Percentiles rank a stretch among this genome's conserved stretches.
Conservation (phyloP, 2,797 vertebrate genomes). For the Clarias pachynema region DNA sequence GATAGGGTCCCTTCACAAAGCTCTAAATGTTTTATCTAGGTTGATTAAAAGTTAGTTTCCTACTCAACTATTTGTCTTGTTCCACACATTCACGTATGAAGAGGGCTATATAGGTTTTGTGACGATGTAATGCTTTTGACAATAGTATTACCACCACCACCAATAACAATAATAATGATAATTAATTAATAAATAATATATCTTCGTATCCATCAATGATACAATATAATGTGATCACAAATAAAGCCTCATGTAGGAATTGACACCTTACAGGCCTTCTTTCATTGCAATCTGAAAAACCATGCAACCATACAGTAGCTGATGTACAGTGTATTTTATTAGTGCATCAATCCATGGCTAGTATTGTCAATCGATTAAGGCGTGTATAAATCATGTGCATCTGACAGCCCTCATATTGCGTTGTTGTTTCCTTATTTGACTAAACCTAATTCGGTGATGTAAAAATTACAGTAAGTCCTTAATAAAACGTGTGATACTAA, state of each 20-base stretch:
- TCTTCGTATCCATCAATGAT: background rate
- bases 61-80: background rate
- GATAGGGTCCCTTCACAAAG: conserved; percentile 52
- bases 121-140: background rate
- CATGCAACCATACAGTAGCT: background rate
- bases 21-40: conserved; percentile 50
- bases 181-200: background rate
- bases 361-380: background rate
- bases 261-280: background rate
- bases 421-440: background rate
- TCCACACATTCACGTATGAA: background rate
- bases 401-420: background rate
- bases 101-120: background rate
- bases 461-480: background rate
- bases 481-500: conserved; percentile 13
- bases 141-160: background rate
- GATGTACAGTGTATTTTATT: background rate
- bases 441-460: background rate
- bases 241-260: background rate
- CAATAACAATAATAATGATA: background rate
- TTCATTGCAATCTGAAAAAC: background rate
- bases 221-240: background rate
- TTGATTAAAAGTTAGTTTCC: conserved; percentile 28
- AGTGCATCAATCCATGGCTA: background rate
- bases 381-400: background rate